Conservation (phyloP, 2,797 vertebrate species). For the Rhinella marina region DNA sequence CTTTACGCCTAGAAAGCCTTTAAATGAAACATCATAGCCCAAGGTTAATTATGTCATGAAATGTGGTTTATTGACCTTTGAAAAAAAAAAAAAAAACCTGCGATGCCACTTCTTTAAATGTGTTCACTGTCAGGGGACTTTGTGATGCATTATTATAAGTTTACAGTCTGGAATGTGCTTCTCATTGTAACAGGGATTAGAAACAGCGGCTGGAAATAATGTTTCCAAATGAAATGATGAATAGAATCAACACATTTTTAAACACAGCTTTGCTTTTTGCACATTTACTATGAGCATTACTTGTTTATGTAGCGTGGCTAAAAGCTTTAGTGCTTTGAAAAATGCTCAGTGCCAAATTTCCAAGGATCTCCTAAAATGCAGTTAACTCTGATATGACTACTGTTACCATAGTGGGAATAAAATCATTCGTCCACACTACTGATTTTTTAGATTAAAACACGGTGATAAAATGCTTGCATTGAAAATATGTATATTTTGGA, state of each 20-base stretch:
- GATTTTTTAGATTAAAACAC: neutral
- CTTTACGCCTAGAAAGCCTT: neutral
- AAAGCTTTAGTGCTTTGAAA: conserved; percentile 50
- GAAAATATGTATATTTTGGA: neutral
- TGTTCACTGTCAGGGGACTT: neutral
- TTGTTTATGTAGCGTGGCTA: conserved; percentile 65
- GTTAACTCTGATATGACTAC: neutral
- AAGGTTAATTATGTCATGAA: conserved; percentile 20
- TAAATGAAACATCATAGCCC: neutral
- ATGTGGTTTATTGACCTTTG: conserved; percentile 13
- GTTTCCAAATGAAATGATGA: conserved; percentile 55
- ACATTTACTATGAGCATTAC: conserved; percentile 57
- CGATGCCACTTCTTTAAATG: neutral
- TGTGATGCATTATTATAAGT: conserved; percentile 20
- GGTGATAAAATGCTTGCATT: neutral
- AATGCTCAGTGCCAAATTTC: conserved; percentile 19
- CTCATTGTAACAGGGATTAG: neutral
- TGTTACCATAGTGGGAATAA: neutral
- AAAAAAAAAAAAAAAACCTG: neutral
- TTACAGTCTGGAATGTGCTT: neutral
- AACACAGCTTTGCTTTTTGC: conserved; percentile 71
- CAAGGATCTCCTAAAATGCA: neutral
- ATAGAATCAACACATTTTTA: conserved; percentile 45
- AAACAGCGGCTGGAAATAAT: conserved; percentile 36
- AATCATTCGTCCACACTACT: neutral